Base-by-base conservation (phyloP, 2,113 vertebrate species). In the Cricetomys ansorgei region DNA sequence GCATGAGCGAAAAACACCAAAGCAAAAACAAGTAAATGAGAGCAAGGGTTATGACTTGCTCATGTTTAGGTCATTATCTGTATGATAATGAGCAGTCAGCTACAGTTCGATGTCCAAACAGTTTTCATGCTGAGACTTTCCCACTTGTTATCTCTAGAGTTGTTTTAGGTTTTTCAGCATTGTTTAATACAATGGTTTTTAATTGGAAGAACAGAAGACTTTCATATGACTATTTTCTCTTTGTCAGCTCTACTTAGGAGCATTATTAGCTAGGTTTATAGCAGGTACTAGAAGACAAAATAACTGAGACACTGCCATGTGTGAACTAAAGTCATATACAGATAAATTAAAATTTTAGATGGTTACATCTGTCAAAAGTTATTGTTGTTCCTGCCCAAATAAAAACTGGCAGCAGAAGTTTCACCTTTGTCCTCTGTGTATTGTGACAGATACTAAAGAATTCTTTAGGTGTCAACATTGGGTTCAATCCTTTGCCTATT, bases 281-380 rank as follows among this genome's bases (percentile, higher is more conserved):
- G 17, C n/a, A 94, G 83, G 27, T 29, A 21, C 43, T 92, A 59
- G 16, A 69, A 96, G 90, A 94, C 91, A 94, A 57, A 95, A 89
- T 40, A 85, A 37, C 4, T 40, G 16, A 94, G 53, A 80, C n/a
- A 87, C 0, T 89, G 16, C 11, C 27, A 94, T 77, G 12, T 92
- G 70, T 73, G 2, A 94, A 43, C 23, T 45, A 85, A 96, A 96
- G 23, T 79, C 27, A 73, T 69, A 77, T 62, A 43, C 45, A 53
- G 11, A 72, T 89, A 67, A 76, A 90, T 79, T 65, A 69, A 48
- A 70, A 81, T 50, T 85, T 91, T 93, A 89, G 17, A 17, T 43
- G 69, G 40, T 64, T 48, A 86, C 0, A 85, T 29, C 2, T 81
- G 5, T 76, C 92, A 69, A 67, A 93, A 17, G 65, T 88, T 70